phyloP scores from a whole-genome alignment of 2,888 invertebrate species.

The Agriotes lineatus region DNA sequence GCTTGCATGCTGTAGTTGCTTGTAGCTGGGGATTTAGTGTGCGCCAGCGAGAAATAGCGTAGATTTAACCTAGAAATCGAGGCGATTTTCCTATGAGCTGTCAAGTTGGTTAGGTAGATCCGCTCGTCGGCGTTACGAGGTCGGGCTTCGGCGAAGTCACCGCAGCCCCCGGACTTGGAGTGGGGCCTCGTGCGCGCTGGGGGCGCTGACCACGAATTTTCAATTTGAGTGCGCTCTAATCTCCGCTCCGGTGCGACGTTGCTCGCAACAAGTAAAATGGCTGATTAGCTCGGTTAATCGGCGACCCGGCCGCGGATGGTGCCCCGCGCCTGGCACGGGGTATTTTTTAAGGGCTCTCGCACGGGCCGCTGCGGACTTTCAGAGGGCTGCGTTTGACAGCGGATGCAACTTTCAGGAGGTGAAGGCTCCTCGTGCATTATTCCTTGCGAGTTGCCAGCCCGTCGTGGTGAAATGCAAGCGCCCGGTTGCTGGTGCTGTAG shows the following conservation, averaged over 20 bases:
- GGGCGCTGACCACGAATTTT: conserved; percentile 58
- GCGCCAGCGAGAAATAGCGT: conserved; percentile 4
- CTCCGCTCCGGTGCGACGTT: conserved; percentile 5
- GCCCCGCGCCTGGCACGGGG: not conserved
- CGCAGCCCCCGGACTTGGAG: conserved; percentile 62
- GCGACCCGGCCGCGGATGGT: not conserved
- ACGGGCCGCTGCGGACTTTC: not conserved
- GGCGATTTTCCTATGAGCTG: conserved; percentile 45
- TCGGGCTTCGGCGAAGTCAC: conserved; percentile 55
- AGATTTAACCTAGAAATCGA: conserved; percentile 45
- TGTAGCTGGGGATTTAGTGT: conserved; percentile 12
- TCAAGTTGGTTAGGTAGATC: conserved; percentile 52
- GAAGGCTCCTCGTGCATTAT: too few species aligned
- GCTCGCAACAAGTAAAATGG: conserved; percentile 36
- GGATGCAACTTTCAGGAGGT: conserved; percentile 5
- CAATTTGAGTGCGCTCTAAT: conserved; percentile 43
- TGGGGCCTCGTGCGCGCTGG: conserved; percentile 60
- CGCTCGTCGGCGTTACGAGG: conserved; percentile 45
- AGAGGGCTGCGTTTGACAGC: not conserved
- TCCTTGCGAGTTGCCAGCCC: not conserved
- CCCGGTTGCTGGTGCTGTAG: not conserved
- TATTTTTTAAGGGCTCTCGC: not conserved
- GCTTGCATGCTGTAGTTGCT: conserved; percentile 16
- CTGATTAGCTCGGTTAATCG: conserved; percentile 25
- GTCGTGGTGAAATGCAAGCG: not conserved